Base-by-base conservation (phyloP, 2,113 vertebrate genomes). In the Seriola quinqueradiata region DNA sequence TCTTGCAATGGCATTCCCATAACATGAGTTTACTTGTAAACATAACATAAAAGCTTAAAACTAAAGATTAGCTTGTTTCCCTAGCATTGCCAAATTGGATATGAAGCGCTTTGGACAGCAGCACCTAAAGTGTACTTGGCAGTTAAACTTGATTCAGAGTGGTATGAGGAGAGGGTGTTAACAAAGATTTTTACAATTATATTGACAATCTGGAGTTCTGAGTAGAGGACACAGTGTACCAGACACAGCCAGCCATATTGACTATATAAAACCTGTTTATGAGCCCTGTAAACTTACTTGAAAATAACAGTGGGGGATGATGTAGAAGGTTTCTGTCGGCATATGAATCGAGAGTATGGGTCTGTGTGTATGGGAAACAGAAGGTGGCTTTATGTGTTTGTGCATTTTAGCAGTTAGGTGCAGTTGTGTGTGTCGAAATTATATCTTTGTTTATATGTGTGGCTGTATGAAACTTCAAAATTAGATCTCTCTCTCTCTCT, bases 251-350 rank as follows among this genome's bases (percentile, higher is more conserved):
- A 64, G 77, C 82, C 81, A 85, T 85, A 93, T 87, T 91, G 85
- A 87, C 89, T 86, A 77, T 79, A 85, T 90, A 92, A 93, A 92
- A 87, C 21, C 65, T 52, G 67, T 92, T 92, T 92, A 90, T 85
- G 87, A 88, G 83, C 59, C 82, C 79, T 86, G 72, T 93, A 84
- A 92, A 90, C 84, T 81, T 83, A 72, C 72, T 87, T 87, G 79
- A 78, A 90, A 92, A 92, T 87, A 90, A 87, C 77, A 84, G 55
- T 69, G 40, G 61, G 63, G 63, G 46, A 68, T 77, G 81, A 67
- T 70, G 76, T 28, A 58, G 59, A 85, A 78, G 54, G 50, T 69
- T 79, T 79, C 25, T 40, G 66, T 85, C 69, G 82, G 80, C 76
- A 83, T 87, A 80, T 83, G 72, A 85, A 82, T 80, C 8, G 63